Base-by-base conservation (phyloP, 1,140 invertebrate species). In the Matsumurasca onukii region DNA sequence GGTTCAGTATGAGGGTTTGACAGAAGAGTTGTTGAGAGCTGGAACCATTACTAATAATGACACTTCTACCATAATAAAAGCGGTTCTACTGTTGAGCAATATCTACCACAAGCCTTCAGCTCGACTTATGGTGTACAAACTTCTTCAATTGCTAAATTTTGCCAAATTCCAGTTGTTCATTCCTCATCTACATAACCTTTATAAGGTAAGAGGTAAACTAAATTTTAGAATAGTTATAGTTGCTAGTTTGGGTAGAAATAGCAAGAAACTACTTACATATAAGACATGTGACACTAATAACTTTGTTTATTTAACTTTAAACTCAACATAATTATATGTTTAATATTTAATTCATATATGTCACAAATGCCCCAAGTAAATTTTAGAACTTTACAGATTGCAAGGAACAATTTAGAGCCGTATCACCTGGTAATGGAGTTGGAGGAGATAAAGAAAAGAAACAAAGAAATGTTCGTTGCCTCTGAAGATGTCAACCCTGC, bases 131-230 rank as follows among this genome's bases (percentile, higher is more conserved):
- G 30, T 9, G 5, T 59, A 59, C 25, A 59, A 59, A 29, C 55
- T 59, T 2, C 55, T 59, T 59, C 55, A 59, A 13, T 27, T 59
- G 55, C 22, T 59, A 59, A 13, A 29, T 29, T 22, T 22, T 5
- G 3, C 2, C 22, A 15, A 27, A 3, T 2, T 27, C n/a, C 2
- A 59, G 25, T 12, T 59, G 25, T 59, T 59, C n/a, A 13, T 59
- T 27, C 55, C 55, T 24, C 55, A 59, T 59, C 25, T 59, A 27
- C 5, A 12, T 9, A 27, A 59, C 3, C 12, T 59, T 2, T 27
- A 59, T 27, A 59, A 59, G 55, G 55, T 59, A 59, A 25, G 34
- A 39, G 34, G n/a, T n/a, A n/a, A n/a, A n/a, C n/a, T n/a, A n/a
- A n/a, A n/a, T n/a, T n/a, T n/a, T n/a, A n/a, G n/a, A n/a, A n/a